Percentiles rank a stretch among this genome's conserved stretches.
Conservation (phyloP, 2,113 vertebrate genomes). For the Junco hyemalis region DNA sequence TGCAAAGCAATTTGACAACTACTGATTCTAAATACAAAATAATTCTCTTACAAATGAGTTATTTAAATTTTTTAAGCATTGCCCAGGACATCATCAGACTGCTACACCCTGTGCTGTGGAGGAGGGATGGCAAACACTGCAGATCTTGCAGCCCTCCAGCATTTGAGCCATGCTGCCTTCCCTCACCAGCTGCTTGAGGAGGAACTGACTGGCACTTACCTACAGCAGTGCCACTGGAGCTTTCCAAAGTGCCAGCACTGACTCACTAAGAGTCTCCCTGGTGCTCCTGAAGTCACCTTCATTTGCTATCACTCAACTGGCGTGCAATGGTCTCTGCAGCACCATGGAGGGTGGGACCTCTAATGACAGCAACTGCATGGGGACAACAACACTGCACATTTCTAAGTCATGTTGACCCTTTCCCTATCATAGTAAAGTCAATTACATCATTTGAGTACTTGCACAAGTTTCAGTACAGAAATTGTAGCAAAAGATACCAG, state of each 20-base stretch:
- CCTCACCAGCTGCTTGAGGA: background rate
- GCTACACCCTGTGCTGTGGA: background rate
- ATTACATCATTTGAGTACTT: background rate
- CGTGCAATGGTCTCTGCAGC: background rate
- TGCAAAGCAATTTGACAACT: background rate
- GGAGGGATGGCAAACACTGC: background rate
- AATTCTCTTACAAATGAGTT: background rate
- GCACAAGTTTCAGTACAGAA: background rate
- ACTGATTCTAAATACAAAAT: background rate
- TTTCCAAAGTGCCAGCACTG: background rate
- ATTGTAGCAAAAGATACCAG: background rate
- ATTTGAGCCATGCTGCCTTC: background rate
- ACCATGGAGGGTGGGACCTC: background rate
- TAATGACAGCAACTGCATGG: fast-evolving
- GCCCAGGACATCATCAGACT: background rate
- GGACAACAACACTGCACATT: background rate
- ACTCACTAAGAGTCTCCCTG: background rate
- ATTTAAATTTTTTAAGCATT: background rate
- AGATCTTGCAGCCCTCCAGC: background rate
- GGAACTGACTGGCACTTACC: background rate
- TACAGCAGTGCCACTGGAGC: background rate
- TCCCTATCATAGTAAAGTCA: background rate
- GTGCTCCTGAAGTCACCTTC: background rate
- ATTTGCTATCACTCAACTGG: fast-evolving
- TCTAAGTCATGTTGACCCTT: background rate